These are phyloP conservation scores for Lasioglossum villosulum DNA, from an alignment of 2,888 invertebrate genomes.

Conservation along the genomic window DNA sequence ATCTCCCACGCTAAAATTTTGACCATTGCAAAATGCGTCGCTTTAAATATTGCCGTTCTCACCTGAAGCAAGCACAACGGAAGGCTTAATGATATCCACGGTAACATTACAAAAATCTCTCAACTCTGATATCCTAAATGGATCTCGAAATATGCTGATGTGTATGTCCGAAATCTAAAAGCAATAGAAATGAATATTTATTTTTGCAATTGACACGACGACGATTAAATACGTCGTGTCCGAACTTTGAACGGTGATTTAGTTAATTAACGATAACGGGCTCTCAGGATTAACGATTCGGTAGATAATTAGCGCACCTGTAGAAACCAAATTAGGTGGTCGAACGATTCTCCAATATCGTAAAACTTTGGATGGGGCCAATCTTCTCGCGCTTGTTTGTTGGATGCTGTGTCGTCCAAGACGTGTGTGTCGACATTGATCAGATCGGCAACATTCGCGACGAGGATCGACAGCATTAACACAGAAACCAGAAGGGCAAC, in stretches of 20 bases:
- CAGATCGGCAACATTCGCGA: slow-evolving; percentile 89
- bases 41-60: slow-evolving; percentile 58
- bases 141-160: slow-evolving; percentile 93
- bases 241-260: neutral
- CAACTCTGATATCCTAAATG: slow-evolving; percentile 90
- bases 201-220: neutral
- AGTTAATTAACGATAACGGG: neutral
- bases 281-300: neutral
- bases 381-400: slow-evolving; percentile 48
- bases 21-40: neutral
- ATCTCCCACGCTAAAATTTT: neutral
- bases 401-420: slow-evolving; percentile 57
- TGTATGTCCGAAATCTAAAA: slow-evolving; percentile 94
- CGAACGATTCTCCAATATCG: slow-evolving; percentile 86
- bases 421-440: slow-evolving; percentile 87
- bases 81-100: slow-evolving; percentile 90
- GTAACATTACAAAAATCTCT: slow-evolving; percentile 92
- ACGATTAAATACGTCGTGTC: neutral
- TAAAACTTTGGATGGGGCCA: slow-evolving; percentile 76
- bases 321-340: slow-evolving; percentile 91
- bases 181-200: neutral
- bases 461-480: slow-evolving; percentile 88
- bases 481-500: slow-evolving; percentile 87
- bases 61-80: slow-evolving; percentile 93
- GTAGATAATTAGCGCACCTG: slow-evolving; percentile 86